Conservation (phyloP, 2,888 invertebrate species). For the Netelia virgata region DNA sequence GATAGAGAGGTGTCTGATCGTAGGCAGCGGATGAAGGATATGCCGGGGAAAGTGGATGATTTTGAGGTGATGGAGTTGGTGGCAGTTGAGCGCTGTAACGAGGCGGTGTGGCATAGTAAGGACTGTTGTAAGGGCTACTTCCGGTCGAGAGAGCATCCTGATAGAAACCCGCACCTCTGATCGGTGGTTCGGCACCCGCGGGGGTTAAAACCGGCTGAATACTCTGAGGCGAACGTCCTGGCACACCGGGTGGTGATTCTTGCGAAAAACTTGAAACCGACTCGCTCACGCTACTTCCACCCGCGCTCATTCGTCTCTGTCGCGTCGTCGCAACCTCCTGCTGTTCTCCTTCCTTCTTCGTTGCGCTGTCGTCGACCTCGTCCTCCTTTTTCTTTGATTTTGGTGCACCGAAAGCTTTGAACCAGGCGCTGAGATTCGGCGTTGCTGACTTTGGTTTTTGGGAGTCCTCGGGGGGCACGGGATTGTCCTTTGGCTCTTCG, state of each 20-base stretch:
- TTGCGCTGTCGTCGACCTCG: slow-evolving; percentile 84
- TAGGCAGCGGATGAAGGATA: slow-evolving; percentile 86
- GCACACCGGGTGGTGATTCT: slow-evolving; percentile 89
- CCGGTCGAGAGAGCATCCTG: slow-evolving; percentile 94
- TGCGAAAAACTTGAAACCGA: slow-evolving; percentile 83
- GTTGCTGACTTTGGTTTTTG: slow-evolving; percentile 89
- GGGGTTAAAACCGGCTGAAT: slow-evolving; percentile 82
- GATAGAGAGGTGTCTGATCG: slow-evolving; percentile 81
- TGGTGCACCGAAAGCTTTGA: slow-evolving; percentile 95
- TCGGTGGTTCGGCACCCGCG: slow-evolving; percentile 91
- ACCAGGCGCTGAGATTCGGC: slow-evolving; percentile 96
- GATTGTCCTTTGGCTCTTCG: slow-evolving; percentile 65
- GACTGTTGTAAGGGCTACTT: slow-evolving; percentile 92
- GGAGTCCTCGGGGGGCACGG: slow-evolving; percentile 73
- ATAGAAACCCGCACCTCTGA: slow-evolving; percentile 93
- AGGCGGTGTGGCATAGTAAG: slow-evolving; percentile 83
- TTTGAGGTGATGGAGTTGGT: slow-evolving; percentile 87
- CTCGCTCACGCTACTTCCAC: slow-evolving; percentile 82
- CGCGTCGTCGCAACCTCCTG: slow-evolving; percentile 83
- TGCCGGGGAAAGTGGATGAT: slow-evolving; percentile 87
- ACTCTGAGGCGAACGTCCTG: slow-evolving; percentile 81
- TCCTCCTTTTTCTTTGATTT: slow-evolving; percentile 90
- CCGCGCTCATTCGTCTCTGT: slow-evolving; percentile 85
- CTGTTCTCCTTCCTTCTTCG: slow-evolving; percentile 81
- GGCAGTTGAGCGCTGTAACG: slow-evolving; percentile 92